Percentiles rank a stretch among this genome's conserved stretches.
Conservation (phyloP, 1,140 invertebrate genomes). For the Heliothis virescens region DNA sequence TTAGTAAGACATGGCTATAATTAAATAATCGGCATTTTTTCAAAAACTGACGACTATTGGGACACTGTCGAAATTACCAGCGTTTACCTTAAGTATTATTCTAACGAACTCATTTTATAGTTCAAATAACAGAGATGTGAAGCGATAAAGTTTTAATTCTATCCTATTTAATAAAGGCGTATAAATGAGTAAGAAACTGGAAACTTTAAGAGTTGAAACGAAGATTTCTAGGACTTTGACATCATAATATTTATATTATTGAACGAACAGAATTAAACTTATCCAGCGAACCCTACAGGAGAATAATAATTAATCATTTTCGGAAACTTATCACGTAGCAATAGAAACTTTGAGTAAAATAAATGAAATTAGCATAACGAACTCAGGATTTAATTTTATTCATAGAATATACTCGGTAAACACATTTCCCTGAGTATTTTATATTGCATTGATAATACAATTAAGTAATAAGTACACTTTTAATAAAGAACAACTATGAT, state of each 20-base stretch:
- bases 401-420: too few relatives aligned
- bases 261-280: slow-evolving; percentile 3
- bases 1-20: too few relatives aligned
- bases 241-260: slow-evolving; percentile 40
- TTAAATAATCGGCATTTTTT: too few relatives aligned
- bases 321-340: background rate
- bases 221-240: slow-evolving; percentile 5
- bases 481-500: too few relatives aligned
- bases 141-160: slow-evolving; percentile 17
- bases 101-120: slow-evolving; percentile 16
- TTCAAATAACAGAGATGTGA: slow-evolving; percentile 19
- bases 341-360: too few relatives aligned
- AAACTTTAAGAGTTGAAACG: slow-evolving; percentile 18
- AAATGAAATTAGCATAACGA: too few relatives aligned
- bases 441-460: too few relatives aligned
- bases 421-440: too few relatives aligned
- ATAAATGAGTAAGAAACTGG: background rate
- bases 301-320: slow-evolving; percentile 17
- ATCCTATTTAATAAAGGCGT: slow-evolving; percentile 22
- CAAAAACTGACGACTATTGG: too few relatives aligned
- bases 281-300: background rate
- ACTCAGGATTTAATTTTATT: too few relatives aligned
- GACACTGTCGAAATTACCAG: too few relatives aligned
- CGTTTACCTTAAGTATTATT: slow-evolving; percentile 8
- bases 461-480: too few relatives aligned